These are phyloP conservation scores for Tethya wilhelma DNA, from an alignment of 37 sponge, comb jelly and placozoan genomes.

Conservation along the genomic window DNA sequence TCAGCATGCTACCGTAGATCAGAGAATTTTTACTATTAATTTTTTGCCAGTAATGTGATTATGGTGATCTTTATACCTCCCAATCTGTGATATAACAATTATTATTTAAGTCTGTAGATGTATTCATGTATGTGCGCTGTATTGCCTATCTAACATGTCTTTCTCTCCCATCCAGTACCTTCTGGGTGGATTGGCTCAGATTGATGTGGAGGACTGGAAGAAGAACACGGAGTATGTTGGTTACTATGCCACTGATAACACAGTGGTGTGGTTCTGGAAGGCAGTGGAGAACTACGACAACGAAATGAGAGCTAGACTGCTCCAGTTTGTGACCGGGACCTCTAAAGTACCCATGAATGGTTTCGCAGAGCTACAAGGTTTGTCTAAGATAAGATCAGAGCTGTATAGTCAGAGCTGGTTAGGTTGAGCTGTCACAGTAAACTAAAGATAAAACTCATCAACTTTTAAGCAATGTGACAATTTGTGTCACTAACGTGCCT, in stretches of 20 bases:
- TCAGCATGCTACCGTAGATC: background rate
- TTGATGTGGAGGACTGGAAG: constrained; percentile 97
- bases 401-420: too few species aligned
- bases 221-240: constrained; percentile 87
- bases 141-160: background rate
- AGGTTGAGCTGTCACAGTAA: too few species aligned
- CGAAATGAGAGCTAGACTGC: constrained; percentile 90
- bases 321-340: constrained; percentile 99
- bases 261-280: constrained; percentile 98
- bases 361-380: constrained; percentile 96
- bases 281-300: constrained; percentile 89
- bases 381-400: too few species aligned
- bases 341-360: constrained; percentile 99
- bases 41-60: too few species aligned
- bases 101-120: background rate
- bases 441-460: too few species aligned
- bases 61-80: too few species aligned
- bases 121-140: background rate
- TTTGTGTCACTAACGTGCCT: background rate
- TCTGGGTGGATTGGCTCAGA: constrained; percentile 93
- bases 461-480: background rate
- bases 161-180: constrained; percentile 70
- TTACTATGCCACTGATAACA: constrained; percentile 62
- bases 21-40: background rate
- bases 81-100: background rate